These are phyloP conservation scores for Nephila pilipes DNA, from an alignment of 1,140 invertebrate species.

Conservation along the genomic window DNA sequence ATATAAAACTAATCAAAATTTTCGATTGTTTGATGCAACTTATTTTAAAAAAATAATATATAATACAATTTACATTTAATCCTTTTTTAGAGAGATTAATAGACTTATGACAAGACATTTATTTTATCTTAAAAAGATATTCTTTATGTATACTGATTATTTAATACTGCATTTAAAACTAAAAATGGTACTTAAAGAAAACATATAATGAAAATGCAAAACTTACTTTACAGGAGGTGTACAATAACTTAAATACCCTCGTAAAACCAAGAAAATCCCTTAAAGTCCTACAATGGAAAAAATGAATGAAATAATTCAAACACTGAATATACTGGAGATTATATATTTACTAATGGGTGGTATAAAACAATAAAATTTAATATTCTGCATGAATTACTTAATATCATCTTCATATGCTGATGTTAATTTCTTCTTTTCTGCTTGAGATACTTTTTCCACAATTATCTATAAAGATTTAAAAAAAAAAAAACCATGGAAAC, in stretches of 20 bases:
- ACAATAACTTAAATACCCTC: conserved; percentile 85
- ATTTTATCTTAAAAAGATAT: too few relatives aligned
- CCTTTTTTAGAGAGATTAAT: too few relatives aligned
- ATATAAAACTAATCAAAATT: too few relatives aligned
- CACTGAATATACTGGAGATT: neutral
- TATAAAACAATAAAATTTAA: neutral
- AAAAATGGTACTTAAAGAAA: too few relatives aligned
- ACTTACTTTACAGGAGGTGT: conserved; percentile 83
- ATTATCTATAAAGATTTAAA: conserved; percentile 10
- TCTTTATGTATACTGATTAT: too few relatives aligned
- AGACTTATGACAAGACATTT: too few relatives aligned
- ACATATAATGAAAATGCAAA: neutral
- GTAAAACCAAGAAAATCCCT: conserved; percentile 85
- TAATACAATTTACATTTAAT: too few relatives aligned
- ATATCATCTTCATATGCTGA: neutral
- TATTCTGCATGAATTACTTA: conserved; percentile 7
- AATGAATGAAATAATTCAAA: neutral
- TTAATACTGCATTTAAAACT: too few relatives aligned
- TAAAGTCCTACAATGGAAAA: conserved; percentile 78
- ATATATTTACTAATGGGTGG: too few relatives aligned
- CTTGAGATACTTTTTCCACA: neutral
- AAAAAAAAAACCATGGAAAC: too few relatives aligned
- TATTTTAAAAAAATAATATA: too few relatives aligned
- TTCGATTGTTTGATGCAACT: too few relatives aligned
- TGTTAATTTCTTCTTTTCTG: conserved; percentile 30